Evolutionary conservation across 2,113 vertebrate species (phyloP).

Genomic region (Pavo muticus): DNA sequence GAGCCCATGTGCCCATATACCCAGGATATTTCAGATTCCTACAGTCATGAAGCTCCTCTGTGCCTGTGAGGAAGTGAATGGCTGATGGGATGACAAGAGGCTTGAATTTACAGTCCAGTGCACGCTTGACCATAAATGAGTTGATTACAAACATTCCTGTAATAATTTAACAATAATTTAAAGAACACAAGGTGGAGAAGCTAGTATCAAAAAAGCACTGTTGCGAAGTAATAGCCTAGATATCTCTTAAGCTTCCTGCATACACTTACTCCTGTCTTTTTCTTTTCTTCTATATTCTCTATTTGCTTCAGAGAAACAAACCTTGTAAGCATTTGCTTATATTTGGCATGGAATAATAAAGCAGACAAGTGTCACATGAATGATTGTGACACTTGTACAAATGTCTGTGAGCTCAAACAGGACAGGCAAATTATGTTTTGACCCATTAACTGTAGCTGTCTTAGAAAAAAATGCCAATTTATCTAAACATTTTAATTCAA

Average conservation of each 20-base stretch:
- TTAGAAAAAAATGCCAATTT: not conserved
- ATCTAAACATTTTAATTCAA: not conserved
- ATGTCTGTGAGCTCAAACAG: slow-evolving; percentile 41
- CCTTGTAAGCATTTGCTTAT: slow-evolving; percentile 34
- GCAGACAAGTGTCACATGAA: slow-evolving; percentile 65
- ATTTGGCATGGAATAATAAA: slow-evolving; percentile 59
- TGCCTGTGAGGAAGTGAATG: not conserved
- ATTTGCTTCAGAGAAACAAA: slow-evolving; percentile 27
- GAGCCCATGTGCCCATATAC: not conserved
- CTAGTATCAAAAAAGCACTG: rapidly evolving
- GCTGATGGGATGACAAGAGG: not conserved
- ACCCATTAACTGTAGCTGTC: slow-evolving; percentile 31
- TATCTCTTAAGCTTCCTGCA: not conserved
- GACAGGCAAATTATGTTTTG: slow-evolving; percentile 62
- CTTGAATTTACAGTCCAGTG: slow-evolving; percentile 10
- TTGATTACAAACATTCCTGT: not conserved
- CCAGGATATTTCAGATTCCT: not conserved
- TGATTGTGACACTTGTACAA: slow-evolving; percentile 64
- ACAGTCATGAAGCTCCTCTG: not conserved
- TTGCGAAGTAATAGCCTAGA: not conserved
- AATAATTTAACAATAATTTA: not conserved
- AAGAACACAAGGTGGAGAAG: not conserved
- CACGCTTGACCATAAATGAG: not conserved
- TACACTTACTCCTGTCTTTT: not conserved
- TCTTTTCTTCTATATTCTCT: not conserved